Evolutionary conservation across 2,797 vertebrate species (phyloP), one percentile per base, ranked within the genome.

Genomic region (Microctenopoma steveboyesi): DNA sequence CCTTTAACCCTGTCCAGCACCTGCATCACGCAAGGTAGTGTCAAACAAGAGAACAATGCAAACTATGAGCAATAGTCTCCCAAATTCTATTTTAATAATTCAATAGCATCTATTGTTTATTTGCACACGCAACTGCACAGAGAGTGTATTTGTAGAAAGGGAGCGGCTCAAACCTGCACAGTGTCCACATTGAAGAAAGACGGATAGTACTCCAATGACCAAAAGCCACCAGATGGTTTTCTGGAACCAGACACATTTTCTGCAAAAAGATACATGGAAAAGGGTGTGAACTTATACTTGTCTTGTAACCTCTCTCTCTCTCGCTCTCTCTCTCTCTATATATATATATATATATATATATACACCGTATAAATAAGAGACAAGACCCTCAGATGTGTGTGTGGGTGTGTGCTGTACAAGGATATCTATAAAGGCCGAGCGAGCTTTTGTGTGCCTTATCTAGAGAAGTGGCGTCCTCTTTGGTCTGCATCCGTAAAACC

Each of bases 161-260:
- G 50, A 10, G 72, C 52, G 67, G 27, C 2, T 40, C 37, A 0
- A 88, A 97, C 96, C 95, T 97, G 95, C n/a, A 86, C 11, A 1
- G 96, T 96, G 85, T 97, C 96, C 71, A 97, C 92, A 0, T 96
- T 93, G 69, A 97, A 97, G 79, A 97, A 95, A 18, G 94, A 94
- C 90, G 96, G 95, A 69, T 97, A 96, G 78, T 95, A 97, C 70
- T 94, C 92, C 71, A 97, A 96, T 3, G 95, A 95, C 96, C 96
- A 97, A 91, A 97, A 96, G 25, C 93, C 91, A 0, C 92, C 83
- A 0, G 84, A 64, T 53, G 86, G 78, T 87, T 94, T 94, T 72
- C 91, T 92, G 79, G 4, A 62, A 77, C 15, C 28, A 89, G 25
- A 87, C 14, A 63, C 6, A 61, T 13, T 18, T 18, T 18, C 18